Percentiles rank a stretch among this genome's conserved stretches.
Evolutionary conservation across 2,888 invertebrate species (phyloP).

Genomic region (Thecocarcelia acutangulata): DNA sequence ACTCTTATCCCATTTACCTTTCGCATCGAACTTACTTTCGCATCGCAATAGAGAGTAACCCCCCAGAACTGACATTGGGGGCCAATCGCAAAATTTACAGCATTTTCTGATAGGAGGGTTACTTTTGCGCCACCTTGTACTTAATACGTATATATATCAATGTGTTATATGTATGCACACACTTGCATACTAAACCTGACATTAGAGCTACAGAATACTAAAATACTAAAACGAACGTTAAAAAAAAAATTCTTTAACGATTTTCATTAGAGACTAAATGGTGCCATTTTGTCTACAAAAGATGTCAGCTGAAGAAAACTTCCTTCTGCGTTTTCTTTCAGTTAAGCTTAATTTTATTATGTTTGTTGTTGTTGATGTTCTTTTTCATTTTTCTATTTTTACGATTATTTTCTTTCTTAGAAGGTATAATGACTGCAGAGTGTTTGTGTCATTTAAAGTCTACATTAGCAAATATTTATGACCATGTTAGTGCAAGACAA

Average conservation of each 20-base stretch:
- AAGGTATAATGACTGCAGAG: constrained; percentile 21
- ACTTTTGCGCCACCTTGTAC: too few relatives aligned
- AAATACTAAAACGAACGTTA: constrained; percentile 23
- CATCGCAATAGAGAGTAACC: too few relatives aligned
- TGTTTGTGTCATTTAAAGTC: neutral
- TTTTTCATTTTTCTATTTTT: neutral
- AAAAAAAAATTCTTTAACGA: constrained; percentile 56
- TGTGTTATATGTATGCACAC: neutral
- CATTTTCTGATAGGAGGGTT: too few relatives aligned
- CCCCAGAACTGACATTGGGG: too few relatives aligned
- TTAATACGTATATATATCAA: too few relatives aligned
- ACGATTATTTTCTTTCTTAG: constrained; percentile 15
- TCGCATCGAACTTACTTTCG: too few relatives aligned
- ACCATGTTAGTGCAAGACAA: constrained; percentile 30
- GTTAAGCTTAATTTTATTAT: neutral
- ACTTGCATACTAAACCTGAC: neutral
- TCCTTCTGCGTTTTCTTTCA: constrained; percentile 11
- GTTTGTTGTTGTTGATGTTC: neutral
- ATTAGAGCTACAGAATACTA: neutral
- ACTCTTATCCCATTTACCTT: too few relatives aligned
- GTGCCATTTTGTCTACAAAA: constrained; percentile 65
- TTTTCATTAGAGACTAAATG: constrained; percentile 64
- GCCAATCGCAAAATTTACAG: too few relatives aligned
- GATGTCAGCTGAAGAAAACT: constrained; percentile 43
- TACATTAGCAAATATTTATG: constrained; percentile 22